These are phyloP conservation scores for Drosophila fulvimacula DNA, from an alignment of 2,888 invertebrate species.

Conservation along the genomic window DNA sequence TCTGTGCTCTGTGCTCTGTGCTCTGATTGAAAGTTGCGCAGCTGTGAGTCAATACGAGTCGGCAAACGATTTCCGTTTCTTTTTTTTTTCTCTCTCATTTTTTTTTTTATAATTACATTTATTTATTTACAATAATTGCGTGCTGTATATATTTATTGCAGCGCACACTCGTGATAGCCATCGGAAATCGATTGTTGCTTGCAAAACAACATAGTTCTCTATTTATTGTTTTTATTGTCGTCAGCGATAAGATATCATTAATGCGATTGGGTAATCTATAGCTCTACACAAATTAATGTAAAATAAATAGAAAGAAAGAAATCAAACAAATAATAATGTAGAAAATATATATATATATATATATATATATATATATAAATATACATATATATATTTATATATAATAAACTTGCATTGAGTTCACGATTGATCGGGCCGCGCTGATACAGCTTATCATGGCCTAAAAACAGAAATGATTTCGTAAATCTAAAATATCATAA, in stretches of 20 bases:
- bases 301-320: constrained; percentile 37
- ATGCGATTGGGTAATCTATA: constrained; percentile 52
- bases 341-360: not conserved
- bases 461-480: constrained; percentile 32
- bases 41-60: constrained; percentile 15
- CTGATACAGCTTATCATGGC: constrained; percentile 36
- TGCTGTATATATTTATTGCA: constrained; percentile 40
- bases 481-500: constrained; percentile 33
- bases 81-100: not conserved
- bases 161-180: constrained; percentile 56
- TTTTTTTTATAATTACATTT: constrained; percentile 65
- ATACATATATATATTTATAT: not conserved
- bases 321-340: constrained; percentile 11
- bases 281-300: constrained; percentile 55
- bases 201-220: constrained; percentile 34
- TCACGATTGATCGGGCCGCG: constrained; percentile 42
- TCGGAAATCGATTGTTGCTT: constrained; percentile 68
- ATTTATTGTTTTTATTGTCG: constrained; percentile 23
- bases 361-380: not conserved
- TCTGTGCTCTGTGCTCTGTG: too few relatives aligned
- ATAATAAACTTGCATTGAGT: constrained; percentile 28
- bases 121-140: constrained; percentile 64
- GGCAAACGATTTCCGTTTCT: constrained; percentile 17
- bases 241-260: constrained; percentile 63
- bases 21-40: constrained; percentile 20